These are phyloP conservation scores for Clarias fuscus DNA, from an alignment of 2,797 vertebrate species.

Conservation along the genomic window DNA sequence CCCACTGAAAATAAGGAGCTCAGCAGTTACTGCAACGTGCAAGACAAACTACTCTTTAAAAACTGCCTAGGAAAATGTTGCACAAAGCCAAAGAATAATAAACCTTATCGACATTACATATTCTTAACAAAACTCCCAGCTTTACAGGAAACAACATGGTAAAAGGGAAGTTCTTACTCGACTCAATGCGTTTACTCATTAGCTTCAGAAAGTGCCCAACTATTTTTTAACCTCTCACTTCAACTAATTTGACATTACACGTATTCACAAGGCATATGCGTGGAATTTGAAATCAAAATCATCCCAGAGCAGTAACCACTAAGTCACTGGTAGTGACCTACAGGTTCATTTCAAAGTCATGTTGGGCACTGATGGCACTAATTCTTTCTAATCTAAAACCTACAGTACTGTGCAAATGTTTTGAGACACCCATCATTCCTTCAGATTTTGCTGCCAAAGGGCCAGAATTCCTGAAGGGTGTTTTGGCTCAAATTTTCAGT, in stretches of 20 bases:
- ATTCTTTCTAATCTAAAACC: not conserved
- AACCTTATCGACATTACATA: not conserved
- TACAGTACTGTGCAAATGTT: not conserved
- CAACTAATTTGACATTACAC: not conserved
- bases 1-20: constrained; percentile 23
- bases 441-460: too few relatives aligned
- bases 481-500: too few relatives aligned
- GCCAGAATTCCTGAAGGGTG: too few relatives aligned
- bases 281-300: not conserved
- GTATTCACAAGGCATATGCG: not conserved
- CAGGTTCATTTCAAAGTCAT: not conserved
- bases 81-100: not conserved
- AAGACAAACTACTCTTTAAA: constrained; percentile 20
- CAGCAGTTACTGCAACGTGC: constrained; percentile 38
- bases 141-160: not conserved
- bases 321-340: not conserved
- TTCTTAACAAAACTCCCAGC: not conserved
- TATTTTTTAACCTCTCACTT: not conserved
- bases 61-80: not conserved
- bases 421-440: too few relatives aligned
- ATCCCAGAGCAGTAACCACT: not conserved
- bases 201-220: not conserved
- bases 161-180: not conserved
- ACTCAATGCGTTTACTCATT: not conserved
- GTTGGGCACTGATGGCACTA: not conserved